A percentile compares a stretch with the other conserved stretches of the same genome.
phyloP scores from a whole-genome alignment of 2,797 vertebrate species.

The Rhinichthys osculus region DNA sequence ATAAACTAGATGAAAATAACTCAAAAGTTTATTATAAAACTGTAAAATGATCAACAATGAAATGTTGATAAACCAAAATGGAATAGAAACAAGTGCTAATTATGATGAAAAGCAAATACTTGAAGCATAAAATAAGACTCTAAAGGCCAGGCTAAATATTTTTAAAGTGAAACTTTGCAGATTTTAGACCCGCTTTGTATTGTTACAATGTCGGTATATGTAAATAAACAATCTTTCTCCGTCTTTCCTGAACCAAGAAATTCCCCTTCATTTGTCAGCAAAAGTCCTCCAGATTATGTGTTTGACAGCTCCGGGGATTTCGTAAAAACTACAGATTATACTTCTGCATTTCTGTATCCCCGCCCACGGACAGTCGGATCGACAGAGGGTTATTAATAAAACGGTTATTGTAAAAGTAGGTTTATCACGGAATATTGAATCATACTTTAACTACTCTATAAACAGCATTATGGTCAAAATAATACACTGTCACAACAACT shows the following conservation, averaged over 20 bases:
- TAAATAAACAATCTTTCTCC: too few species aligned
- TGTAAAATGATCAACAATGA: not conserved
- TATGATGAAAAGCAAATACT: not conserved
- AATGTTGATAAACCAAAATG: not conserved
- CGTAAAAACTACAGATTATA: not conserved
- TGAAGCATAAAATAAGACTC: not conserved
- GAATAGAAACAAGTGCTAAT: not conserved
- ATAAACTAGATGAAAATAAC: not conserved
- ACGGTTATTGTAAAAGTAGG: not conserved
- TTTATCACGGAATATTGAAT: not conserved
- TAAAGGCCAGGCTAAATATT: not conserved
- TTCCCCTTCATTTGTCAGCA: not conserved
- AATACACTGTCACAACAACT: not conserved
- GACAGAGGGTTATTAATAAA: not conserved
- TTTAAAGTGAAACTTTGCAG: not conserved
- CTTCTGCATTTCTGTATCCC: not conserved
- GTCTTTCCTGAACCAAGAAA: too few species aligned
- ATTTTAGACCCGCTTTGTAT: too few species aligned
- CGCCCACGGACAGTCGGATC: not conserved
- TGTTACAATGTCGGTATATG: too few species aligned
- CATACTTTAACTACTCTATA: not conserved
- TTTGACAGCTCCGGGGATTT: not conserved
- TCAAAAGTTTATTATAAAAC: not conserved
- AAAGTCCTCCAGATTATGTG: accelerated
- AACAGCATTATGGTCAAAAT: not conserved